Evolutionary conservation across 53 echinoderm and acorn worm genomes (phyloP).

Genomic region (Echinometra lucunter): DNA sequence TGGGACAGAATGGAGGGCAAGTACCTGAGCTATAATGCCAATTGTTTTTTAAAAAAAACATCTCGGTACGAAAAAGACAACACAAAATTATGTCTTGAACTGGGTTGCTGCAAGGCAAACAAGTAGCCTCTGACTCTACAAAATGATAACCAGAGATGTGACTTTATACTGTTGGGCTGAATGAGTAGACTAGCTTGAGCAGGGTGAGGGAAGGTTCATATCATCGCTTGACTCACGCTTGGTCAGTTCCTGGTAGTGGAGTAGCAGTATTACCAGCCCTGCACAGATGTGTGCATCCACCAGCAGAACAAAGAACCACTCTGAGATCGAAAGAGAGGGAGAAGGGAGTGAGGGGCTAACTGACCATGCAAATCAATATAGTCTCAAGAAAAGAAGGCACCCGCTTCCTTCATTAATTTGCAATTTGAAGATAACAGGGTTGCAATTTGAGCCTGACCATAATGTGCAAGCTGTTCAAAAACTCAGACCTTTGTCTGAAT

Average conservation of each 20-base stretch:
- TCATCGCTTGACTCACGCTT: slow-evolving; percentile 51
- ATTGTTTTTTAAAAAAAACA: too few species aligned
- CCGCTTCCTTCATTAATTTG: slow-evolving; percentile 24
- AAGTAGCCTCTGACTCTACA: too few species aligned
- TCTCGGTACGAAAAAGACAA: too few species aligned
- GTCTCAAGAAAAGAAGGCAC: slow-evolving; percentile 34
- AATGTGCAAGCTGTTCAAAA: slow-evolving; percentile 24
- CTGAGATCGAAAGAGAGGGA: neutral
- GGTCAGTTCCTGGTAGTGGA: slow-evolving; percentile 53
- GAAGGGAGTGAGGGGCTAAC: neutral
- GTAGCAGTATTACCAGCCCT: neutral
- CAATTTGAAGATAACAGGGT: slow-evolving; percentile 31
- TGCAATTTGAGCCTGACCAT: neutral
- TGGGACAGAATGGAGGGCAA: too few species aligned
- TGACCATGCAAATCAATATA: neutral
- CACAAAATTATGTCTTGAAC: too few species aligned
- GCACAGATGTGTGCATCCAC: slow-evolving; percentile 22
- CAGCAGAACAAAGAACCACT: slow-evolving; percentile 38
- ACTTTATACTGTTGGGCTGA: neutral
- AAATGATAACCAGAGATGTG: neutral
- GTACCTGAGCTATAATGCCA: too few species aligned
- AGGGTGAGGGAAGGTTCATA: slow-evolving; percentile 49
- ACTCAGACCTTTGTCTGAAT: slow-evolving; percentile 9
- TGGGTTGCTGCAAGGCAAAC: too few species aligned
- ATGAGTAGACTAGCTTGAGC: neutral